Evolutionary conservation across 2,888 invertebrate species (phyloP).

Genomic region (Schizotus pectinicornis): DNA sequence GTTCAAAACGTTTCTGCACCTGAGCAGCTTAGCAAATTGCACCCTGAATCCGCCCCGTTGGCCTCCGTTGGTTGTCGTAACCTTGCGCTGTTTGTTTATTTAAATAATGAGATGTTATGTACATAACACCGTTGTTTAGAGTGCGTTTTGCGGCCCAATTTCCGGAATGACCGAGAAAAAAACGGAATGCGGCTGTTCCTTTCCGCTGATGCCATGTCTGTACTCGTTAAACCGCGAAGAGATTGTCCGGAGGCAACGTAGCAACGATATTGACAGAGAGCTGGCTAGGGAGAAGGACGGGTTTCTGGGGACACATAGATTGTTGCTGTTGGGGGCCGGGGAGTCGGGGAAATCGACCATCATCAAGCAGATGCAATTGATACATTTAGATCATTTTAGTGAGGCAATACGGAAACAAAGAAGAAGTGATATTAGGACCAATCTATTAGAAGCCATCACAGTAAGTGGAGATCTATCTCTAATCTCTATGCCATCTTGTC

Average conservation of each 20-base stretch:
- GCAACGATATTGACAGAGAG: constrained; percentile 96
- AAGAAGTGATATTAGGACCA: constrained; percentile 95
- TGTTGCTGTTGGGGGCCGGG: constrained; percentile 92
- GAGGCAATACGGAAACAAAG: constrained; percentile 94
- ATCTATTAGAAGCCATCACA: constrained; percentile 95
- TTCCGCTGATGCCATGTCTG: constrained; percentile 34
- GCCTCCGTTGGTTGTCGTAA: constrained; percentile 12
- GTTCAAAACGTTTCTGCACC: neutral
- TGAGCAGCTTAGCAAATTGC: neutral
- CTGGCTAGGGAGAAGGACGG: constrained; percentile 93
- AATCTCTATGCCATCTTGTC: too few species aligned
- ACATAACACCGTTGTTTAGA: constrained; percentile 1
- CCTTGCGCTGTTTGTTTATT: constrained; percentile 19
- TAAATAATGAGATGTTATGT: constrained; percentile 23
- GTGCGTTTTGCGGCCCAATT: neutral
- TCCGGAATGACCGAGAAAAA: constrained; percentile 27
- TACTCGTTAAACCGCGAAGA: constrained; percentile 74
- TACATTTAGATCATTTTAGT: constrained; percentile 97
- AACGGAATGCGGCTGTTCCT: constrained; percentile 34
- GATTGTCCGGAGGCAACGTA: constrained; percentile 73
- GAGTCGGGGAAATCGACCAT: constrained; percentile 98
- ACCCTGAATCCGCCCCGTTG: neutral
- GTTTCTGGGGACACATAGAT: constrained; percentile 93
- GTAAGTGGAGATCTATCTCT: too few species aligned
- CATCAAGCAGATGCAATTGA: constrained; percentile 98